Evolutionary conservation across 2,888 invertebrate species (phyloP).

Genomic region (Heteromurus nitidus): DNA sequence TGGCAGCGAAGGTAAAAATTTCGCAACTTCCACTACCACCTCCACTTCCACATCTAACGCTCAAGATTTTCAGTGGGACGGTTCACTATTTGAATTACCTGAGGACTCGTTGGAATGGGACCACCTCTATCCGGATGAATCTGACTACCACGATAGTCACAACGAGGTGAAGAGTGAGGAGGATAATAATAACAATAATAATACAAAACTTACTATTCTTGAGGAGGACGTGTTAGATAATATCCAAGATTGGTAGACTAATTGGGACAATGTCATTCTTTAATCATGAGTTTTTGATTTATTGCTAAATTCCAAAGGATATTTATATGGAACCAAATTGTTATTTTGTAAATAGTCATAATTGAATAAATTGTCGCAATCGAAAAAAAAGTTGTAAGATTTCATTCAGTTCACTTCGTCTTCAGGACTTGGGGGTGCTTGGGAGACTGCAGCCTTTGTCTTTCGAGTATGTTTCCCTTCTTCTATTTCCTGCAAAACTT

Average conservation of each 20-base stretch:
- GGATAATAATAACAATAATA: not conserved
- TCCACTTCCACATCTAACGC: not conserved
- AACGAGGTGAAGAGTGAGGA: not conserved
- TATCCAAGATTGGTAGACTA: too few species aligned
- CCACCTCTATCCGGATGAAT: too few species aligned
- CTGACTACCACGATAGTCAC: not conserved
- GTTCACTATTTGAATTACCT: conserved; percentile 24
- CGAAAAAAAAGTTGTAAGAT: too few species aligned
- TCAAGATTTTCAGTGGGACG: conserved; percentile 24
- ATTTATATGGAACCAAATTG: too few species aligned
- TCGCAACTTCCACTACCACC: not conserved
- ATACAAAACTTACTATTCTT: not conserved
- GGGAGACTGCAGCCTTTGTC: not conserved
- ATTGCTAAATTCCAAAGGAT: too few species aligned
- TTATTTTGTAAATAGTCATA: too few species aligned
- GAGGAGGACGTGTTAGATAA: conserved; percentile 5
- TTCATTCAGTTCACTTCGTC: too few species aligned
- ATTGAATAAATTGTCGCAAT: too few species aligned
- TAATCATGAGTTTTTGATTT: too few species aligned
- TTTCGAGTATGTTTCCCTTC: not conserved
- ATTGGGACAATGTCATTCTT: too few species aligned
- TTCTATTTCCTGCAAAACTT: conserved; percentile 34
- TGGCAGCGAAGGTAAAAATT: not conserved
- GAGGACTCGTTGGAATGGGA: conserved; percentile 21
- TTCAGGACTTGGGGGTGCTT: too few species aligned